These are phyloP conservation scores for Vulpes ferrilata DNA, from an alignment of 2,113 vertebrate species.

Conservation along the genomic window DNA sequence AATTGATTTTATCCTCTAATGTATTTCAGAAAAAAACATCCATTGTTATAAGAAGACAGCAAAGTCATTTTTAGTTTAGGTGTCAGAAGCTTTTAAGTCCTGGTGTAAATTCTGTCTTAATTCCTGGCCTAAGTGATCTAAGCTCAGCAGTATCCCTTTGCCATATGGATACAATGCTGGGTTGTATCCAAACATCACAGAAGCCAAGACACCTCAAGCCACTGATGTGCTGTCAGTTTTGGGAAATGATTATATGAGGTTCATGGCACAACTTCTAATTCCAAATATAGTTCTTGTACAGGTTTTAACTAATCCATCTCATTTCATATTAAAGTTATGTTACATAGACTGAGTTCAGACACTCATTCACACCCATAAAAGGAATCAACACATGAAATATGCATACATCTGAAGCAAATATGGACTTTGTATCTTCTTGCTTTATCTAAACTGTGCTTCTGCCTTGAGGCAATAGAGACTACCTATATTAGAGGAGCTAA, in stretches of 20 bases:
- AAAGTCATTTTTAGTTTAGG: not conserved
- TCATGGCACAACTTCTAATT: not conserved
- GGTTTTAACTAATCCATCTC: not conserved
- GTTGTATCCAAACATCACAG: not conserved
- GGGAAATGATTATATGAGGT: not conserved
- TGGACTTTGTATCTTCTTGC: not conserved
- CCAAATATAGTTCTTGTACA: not conserved
- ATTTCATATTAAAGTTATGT: not conserved
- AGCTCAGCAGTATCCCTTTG: not conserved
- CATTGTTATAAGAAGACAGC: not conserved
- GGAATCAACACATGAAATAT: not conserved
- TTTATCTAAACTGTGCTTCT: not conserved
- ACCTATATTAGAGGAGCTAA: fast-evolving
- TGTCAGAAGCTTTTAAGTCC: not conserved
- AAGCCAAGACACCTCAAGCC: not conserved
- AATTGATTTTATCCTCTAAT: not conserved
- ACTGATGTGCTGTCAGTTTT: not conserved
- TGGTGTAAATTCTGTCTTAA: not conserved
- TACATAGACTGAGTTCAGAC: not conserved
- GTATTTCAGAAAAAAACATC: not conserved
- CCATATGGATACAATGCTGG: not conserved
- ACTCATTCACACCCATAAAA: not conserved
- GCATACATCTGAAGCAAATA: not conserved
- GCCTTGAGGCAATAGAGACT: not conserved
- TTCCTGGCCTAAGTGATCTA: not conserved